These are phyloP conservation scores for Rhinogobius similis DNA, from an alignment of 2,113 vertebrate species.

Conservation along the genomic window DNA sequence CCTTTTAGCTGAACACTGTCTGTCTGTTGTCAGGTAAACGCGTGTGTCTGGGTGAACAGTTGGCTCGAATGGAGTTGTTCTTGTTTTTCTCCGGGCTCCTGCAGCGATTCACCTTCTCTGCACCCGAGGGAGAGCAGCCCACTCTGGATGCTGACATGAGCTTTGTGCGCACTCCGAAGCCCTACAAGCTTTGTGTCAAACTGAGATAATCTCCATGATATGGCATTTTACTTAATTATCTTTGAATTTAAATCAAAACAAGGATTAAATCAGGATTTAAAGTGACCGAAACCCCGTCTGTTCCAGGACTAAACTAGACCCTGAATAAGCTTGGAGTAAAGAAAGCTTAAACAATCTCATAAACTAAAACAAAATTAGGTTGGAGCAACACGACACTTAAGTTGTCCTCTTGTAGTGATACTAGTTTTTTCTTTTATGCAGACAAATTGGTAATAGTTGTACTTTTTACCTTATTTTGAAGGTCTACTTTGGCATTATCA, in stretches of 20 bases:
- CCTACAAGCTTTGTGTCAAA: slow-evolving; percentile 55
- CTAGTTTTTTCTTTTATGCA: no score
- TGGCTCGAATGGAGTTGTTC: slow-evolving; percentile 84
- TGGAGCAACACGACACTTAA: no score
- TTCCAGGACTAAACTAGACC: no score
- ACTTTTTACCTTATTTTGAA: no score
- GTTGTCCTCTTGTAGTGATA: no score
- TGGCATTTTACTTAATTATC: neutral
- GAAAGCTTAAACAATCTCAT: no score
- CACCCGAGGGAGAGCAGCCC: slow-evolving; percentile 50
- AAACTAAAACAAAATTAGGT: no score
- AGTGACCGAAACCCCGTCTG: no score
- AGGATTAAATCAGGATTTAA: no score
- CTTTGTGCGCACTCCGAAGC: slow-evolving; percentile 41
- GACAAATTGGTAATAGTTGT: no score
- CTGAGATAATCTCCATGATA: slow-evolving; percentile 24
- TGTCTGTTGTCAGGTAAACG: slow-evolving; percentile 75
- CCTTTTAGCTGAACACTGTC: neutral
- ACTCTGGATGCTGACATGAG: slow-evolving; percentile 60
- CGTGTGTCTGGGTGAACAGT: slow-evolving; percentile 77
- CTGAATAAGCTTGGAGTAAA: no score
- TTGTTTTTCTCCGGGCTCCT: slow-evolving; percentile 83
- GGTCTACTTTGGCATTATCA: no score
- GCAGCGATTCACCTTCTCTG: slow-evolving; percentile 65
- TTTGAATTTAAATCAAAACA: neutral